These are phyloP conservation scores for Nycteola revayana DNA, from an alignment of 2,888 invertebrate genomes.

Conservation along the genomic window DNA sequence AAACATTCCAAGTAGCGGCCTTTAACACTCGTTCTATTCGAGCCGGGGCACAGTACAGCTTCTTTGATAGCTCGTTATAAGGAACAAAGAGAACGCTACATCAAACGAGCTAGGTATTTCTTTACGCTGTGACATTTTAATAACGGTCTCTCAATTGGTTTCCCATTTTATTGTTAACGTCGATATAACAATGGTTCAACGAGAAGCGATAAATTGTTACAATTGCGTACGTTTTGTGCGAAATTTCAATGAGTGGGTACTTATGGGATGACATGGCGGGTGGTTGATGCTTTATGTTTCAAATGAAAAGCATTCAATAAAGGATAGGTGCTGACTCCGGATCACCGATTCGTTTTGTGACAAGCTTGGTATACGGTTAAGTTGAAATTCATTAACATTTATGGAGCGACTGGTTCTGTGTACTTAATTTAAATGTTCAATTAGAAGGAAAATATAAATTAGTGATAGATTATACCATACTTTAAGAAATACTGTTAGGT, in stretches of 20 bases:
- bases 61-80: conserved; percentile 61
- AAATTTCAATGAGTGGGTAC: conserved; percentile 4
- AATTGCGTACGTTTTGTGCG: conserved; percentile 17
- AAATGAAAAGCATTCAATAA: too few species aligned
- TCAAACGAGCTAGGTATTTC: conserved; percentile 62
- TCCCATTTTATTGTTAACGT: conserved; percentile 50
- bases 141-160: conserved; percentile 52
- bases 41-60: conserved; percentile 36
- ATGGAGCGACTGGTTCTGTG: too few species aligned
- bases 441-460: too few species aligned
- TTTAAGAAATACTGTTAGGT: too few species aligned
- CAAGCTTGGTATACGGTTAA: too few species aligned
- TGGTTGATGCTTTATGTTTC: too few species aligned
- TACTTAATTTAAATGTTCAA: too few species aligned
- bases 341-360: too few species aligned
- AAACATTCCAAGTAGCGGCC: conserved; percentile 39
- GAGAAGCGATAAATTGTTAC: conserved; percentile 37
- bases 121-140: conserved; percentile 59
- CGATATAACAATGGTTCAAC: conserved; percentile 41
- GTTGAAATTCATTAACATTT: too few species aligned
- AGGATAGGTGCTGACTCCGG: too few species aligned
- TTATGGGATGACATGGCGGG: conserved; percentile 5
- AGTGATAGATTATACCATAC: too few species aligned
- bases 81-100: conserved; percentile 62
- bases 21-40: conserved; percentile 54